Evolutionary conservation across 1,140 invertebrate species (phyloP), one percentile per base, ranked within the genome.

Genomic region (Listronotus bonariensis): DNA sequence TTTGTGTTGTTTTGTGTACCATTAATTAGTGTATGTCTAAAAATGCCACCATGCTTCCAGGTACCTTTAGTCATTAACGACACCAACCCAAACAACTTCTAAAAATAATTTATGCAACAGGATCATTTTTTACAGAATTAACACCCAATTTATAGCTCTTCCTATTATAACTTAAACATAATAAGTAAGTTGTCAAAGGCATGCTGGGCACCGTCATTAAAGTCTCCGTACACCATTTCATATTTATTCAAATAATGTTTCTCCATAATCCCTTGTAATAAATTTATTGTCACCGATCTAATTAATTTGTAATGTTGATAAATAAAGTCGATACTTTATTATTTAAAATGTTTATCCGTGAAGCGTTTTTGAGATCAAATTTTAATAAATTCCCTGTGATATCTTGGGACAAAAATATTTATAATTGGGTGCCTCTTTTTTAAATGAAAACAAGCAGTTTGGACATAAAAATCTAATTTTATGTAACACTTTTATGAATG

Each of bases 141-240:
- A n/a, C n/a, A n/a, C 20, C 20, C 20, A 20, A 49, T 42, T 42
- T 42, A 42, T 42, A 42, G 41, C 12, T 17, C 41, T n/a, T 42
- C 41, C 15, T 17, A 17, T 42, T n/a, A 42, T 42, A 42, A 42
- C 15, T 42, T 42, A 12, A 15, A n/a, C 41, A 17, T 42, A 42
- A 42, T 42, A 42, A 41, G 45, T 17, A 58, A 58, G 41, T 40
- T 58, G 41, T 42, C 41, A 42, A 42, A 42, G 12, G 15, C 41
- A 42, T 17, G 41, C 41, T 42, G 41, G 12, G 41, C 15, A n/a
- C 12, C 12, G 41, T 42, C n/a, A 26, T 26, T 26, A n/a, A n/a
- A n/a, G n/a, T 41, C n/a, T n/a, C n/a, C n/a, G n/a, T n/a, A n/a
- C n/a, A 42, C 41, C 41, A 42, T 42, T 42, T 42, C 41, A 17